A percentile compares a stretch with the other conserved stretches of the same genome.
phyloP scores from a whole-genome alignment of 1,140 invertebrate species.

The Oryzaephilus surinamensis region DNA sequence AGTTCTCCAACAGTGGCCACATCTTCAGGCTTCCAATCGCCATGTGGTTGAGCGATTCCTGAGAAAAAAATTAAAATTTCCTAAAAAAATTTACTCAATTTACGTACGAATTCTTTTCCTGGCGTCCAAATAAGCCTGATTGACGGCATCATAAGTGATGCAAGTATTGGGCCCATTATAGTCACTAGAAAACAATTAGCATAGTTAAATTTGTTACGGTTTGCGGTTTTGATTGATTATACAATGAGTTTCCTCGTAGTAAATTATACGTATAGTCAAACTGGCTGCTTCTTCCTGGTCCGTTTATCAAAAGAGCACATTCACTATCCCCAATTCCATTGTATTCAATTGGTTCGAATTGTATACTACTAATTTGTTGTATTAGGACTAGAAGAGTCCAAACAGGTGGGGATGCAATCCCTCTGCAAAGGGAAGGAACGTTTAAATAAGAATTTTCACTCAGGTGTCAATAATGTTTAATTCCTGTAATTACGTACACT shows the following conservation, averaged over 20 bases:
- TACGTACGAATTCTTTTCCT: conserved; percentile 73
- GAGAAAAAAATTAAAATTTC: conserved; percentile 20
- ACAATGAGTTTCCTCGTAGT: conserved; percentile 54
- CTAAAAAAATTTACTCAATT: background rate
- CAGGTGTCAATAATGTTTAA: too few relatives aligned
- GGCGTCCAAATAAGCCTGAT: conserved; percentile 78
- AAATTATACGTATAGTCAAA: conserved; percentile 77
- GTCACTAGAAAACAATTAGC: conserved; percentile 45
- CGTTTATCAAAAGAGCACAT: conserved; percentile 64
- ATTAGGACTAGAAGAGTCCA: conserved; percentile 6
- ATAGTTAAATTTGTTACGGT: conserved; percentile 19
- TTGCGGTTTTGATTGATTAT: too few relatives aligned
- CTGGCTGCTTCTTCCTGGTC: conserved; percentile 59
- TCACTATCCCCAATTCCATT: conserved; percentile 43
- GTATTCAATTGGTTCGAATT: conserved; percentile 32
- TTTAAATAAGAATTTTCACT: too few relatives aligned
- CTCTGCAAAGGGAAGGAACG: too few relatives aligned
- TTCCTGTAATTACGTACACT: too few relatives aligned
- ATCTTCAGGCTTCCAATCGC: conserved; percentile 68
- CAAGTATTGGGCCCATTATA: conserved; percentile 65
- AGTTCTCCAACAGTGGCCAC: conserved; percentile 75
- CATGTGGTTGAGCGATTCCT: conserved; percentile 66
- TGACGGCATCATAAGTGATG: conserved; percentile 85
- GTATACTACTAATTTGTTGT: conserved; percentile 19
- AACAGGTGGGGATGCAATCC: too few relatives aligned